These are phyloP conservation scores for Onychostruthus taczanowskii DNA, from an alignment of 2,113 vertebrate genomes.

Conservation along the genomic window DNA sequence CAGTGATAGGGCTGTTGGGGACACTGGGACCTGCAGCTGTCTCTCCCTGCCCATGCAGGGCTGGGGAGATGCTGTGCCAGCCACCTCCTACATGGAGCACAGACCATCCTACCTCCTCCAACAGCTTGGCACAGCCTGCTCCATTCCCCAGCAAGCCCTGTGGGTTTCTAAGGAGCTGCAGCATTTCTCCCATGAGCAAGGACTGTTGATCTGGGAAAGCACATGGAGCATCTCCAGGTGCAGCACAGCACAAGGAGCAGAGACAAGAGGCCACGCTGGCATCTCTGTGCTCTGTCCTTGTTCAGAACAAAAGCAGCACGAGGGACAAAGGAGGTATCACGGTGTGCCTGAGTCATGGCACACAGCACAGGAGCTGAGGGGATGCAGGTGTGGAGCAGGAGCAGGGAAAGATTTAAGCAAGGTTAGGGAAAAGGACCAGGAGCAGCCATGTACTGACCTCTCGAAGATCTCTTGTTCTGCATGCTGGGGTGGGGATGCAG, in stretches of 20 bases:
- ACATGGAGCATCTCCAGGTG: not conserved
- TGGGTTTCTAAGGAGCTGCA: not conserved
- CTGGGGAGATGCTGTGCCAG: not conserved
- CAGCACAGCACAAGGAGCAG: not conserved
- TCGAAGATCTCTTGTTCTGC: not conserved
- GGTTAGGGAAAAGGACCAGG: not conserved
- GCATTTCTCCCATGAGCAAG: not conserved
- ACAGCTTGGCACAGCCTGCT: not conserved
- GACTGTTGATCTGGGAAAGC: not conserved
- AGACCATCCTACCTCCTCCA: not conserved
- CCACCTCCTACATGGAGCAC: fast-evolving
- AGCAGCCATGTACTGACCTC: conserved; percentile 61
- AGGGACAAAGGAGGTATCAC: not conserved
- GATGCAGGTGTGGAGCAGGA: not conserved
- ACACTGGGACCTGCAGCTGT: not conserved
- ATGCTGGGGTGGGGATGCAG: not conserved
- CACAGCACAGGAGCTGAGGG: not conserved
- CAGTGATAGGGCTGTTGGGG: not conserved
- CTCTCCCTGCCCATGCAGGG: not conserved
- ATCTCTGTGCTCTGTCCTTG: not conserved
- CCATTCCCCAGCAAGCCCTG: not conserved
- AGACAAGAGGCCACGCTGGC: not conserved
- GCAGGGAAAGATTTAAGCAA: not conserved
- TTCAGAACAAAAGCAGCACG: not conserved
- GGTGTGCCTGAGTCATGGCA: not conserved